These are phyloP conservation scores for Theropithecus gelada DNA, from an alignment of 2,113 vertebrate species.

Conservation along the genomic window DNA sequence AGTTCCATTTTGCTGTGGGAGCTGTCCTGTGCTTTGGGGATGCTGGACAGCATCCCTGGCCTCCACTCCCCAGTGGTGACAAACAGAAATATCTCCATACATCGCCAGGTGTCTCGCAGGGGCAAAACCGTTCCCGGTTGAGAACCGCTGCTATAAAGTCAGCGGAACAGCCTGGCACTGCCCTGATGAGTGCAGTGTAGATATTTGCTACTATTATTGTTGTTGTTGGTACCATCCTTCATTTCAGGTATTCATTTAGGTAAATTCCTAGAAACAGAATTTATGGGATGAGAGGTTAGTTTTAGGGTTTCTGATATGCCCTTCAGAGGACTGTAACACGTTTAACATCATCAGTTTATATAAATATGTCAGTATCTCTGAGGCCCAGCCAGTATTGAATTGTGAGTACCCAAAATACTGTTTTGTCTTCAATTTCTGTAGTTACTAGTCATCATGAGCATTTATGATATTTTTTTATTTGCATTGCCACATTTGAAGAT, in stretches of 20 bases:
- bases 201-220: not conserved
- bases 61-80: not conserved
- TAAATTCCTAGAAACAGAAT: not conserved
- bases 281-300: not conserved
- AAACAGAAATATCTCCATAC: not conserved
- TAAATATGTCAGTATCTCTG: not conserved
- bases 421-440: constrained; percentile 6
- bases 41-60: not conserved
- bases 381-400: not conserved
- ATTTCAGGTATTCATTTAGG: not conserved
- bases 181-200: not conserved
- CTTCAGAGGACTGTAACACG: not conserved
- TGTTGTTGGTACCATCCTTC: not conserved
- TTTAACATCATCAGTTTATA: not conserved
- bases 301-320: not conserved
- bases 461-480: not conserved
- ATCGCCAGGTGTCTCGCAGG: not conserved
- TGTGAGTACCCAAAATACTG: not conserved
- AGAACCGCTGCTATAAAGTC: not conserved
- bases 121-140: not conserved
- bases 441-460: not conserved
- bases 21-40: not conserved
- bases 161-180: not conserved
- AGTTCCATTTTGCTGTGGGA: not conserved
- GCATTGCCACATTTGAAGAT: not conserved